Percentiles rank a stretch among this genome's conserved stretches.
Conservation (phyloP, 2,888 invertebrate species). For the Dryobotodes eremita region DNA sequence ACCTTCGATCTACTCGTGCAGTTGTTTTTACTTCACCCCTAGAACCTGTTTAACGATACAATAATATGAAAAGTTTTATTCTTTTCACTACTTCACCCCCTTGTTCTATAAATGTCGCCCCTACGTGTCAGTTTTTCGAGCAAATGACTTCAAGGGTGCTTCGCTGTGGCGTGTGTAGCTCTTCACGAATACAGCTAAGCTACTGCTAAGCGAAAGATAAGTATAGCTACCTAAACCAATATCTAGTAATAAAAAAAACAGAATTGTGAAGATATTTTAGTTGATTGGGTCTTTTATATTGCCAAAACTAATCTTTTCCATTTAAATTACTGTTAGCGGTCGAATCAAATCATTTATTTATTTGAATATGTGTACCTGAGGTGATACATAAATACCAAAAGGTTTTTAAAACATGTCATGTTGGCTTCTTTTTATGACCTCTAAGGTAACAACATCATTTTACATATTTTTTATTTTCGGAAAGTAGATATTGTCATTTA, state of each 20-base stretch:
- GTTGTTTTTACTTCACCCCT: background rate
- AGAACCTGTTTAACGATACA: background rate
- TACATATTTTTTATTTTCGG: no score
- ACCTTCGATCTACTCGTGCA: background rate
- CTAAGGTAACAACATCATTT: background rate
- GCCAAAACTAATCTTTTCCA: background rate
- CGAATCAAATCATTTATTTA: background rate
- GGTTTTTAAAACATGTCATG: background rate
- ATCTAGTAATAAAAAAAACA: background rate
- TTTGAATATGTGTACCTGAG: background rate
- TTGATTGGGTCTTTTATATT: background rate
- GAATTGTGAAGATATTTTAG: background rate
- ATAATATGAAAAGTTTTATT: constrained; percentile 34
- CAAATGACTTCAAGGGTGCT: constrained; percentile 56
- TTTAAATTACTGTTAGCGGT: background rate
- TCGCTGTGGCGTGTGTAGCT: constrained; percentile 30
- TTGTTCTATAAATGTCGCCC: constrained; percentile 74
- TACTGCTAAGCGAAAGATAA: constrained; percentile 12
- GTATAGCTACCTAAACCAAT: background rate
- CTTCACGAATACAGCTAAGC: constrained; percentile 1
- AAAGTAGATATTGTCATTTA: background rate
- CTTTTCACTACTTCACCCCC: constrained; percentile 50
- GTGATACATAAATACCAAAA: background rate
- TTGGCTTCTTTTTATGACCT: background rate
- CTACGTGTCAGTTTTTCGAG: constrained; percentile 58